These are phyloP conservation scores for Ophion obscuratus DNA, from an alignment of 2,888 invertebrate genomes.

Conservation along the genomic window DNA sequence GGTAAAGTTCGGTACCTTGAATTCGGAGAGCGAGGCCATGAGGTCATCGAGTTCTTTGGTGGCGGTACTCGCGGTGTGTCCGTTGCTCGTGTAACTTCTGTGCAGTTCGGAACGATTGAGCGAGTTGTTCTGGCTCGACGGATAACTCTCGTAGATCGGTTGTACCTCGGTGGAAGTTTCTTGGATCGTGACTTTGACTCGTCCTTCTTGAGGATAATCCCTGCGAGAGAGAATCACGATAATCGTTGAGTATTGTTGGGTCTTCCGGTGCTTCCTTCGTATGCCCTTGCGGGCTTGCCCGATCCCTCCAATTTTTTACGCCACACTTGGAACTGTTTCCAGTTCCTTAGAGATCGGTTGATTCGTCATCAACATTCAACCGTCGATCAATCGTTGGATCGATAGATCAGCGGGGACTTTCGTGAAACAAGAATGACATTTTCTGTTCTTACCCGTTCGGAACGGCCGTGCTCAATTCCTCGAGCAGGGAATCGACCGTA, in stretches of 20 bases:
- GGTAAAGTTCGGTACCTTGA: slow-evolving; percentile 89
- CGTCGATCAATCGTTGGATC: not conserved
- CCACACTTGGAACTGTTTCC: not conserved
- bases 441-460: slow-evolving; percentile 88
- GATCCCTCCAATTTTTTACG: not conserved
- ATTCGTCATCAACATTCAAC: not conserved
- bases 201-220: slow-evolving; percentile 81
- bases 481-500: slow-evolving; percentile 94
- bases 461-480: slow-evolving; percentile 92
- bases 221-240: slow-evolving; percentile 69
- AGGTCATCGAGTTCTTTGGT: slow-evolving; percentile 97
- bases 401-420: not conserved
- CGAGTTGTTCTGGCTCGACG: slow-evolving; percentile 76
- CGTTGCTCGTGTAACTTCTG: slow-evolving; percentile 76
- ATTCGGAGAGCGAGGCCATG: slow-evolving; percentile 97
- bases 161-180: slow-evolving; percentile 83
- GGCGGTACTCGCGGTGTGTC: slow-evolving; percentile 91
- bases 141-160: slow-evolving; percentile 79
- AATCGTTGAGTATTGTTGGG: not conserved
- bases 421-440: not conserved
- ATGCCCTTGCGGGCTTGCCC: not conserved
- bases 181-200: slow-evolving; percentile 84
- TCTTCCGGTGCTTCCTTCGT: not conserved
- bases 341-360: not conserved
- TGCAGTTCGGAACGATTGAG: slow-evolving; percentile 75